Conservation (phyloP, 1,140 invertebrate genomes). For the Neodiprion fabricii region DNA sequence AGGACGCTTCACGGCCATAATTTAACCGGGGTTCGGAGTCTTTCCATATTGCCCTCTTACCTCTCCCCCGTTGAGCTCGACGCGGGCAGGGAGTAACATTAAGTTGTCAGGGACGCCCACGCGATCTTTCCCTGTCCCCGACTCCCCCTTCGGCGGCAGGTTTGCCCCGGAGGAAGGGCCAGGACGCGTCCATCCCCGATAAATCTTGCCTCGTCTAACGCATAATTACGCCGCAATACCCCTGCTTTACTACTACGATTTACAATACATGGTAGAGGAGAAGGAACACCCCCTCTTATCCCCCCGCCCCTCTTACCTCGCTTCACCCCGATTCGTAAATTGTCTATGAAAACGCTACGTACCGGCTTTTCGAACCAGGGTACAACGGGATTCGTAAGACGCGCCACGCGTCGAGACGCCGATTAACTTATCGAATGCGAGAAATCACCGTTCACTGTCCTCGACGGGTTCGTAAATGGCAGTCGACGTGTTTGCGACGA, state of each 20-base stretch:
- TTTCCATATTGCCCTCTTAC: not conserved
- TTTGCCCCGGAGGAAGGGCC: not conserved
- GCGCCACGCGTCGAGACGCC: too few relatives aligned
- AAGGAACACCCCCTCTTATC: conserved; percentile 17
- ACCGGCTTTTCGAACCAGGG: not conserved
- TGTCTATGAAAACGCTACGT: conserved; percentile 14
- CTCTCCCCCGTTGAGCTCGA: not conserved
- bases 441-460: too few relatives aligned
- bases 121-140: not conserved
- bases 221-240: not conserved
- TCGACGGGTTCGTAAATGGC: not conserved
- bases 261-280: not conserved
- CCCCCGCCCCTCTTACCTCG: conserved; percentile 20
- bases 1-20: conserved; percentile 1
- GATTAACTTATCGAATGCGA: too few relatives aligned
- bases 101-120: conserved; percentile 4
- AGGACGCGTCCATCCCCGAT: not conserved
- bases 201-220: not conserved
- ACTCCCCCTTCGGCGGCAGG: not conserved
- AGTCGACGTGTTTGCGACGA: not conserved
- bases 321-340: not conserved
- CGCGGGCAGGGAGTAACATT: conserved; percentile 4
- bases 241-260: not conserved
- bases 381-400: too few relatives aligned
- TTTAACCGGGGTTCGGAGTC: not conserved